phyloP scores from a whole-genome alignment of 2,113 vertebrate genomes.

The Hippolais icterina region DNA sequence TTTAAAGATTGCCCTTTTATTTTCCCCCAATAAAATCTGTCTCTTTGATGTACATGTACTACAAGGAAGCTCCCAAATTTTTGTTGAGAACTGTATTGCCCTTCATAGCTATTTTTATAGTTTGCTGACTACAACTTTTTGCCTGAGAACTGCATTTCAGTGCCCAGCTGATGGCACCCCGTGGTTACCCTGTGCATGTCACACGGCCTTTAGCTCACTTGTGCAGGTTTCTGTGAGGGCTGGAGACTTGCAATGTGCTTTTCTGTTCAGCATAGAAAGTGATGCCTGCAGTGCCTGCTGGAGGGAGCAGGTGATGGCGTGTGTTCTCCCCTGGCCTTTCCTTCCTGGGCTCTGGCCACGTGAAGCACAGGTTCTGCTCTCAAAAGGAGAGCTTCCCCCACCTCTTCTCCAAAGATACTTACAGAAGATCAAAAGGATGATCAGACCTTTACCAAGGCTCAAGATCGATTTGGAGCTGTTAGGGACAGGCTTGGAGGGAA shows the following conservation, averaged over 20 bases:
- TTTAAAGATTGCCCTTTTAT: background rate
- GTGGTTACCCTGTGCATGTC: background rate
- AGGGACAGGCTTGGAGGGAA: background rate
- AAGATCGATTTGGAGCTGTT: background rate
- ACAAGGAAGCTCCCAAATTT: background rate
- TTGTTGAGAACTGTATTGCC: background rate
- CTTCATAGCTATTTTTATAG: background rate
- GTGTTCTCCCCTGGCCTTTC: background rate
- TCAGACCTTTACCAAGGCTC: background rate
- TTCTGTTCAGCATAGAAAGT: background rate
- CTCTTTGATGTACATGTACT: background rate
- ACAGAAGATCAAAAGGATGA: background rate
- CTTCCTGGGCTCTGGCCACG: background rate
- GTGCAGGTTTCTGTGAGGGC: background rate
- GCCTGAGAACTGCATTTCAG: background rate
- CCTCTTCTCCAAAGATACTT: background rate
- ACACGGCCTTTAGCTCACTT: rapidly evolving
- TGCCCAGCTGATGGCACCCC: background rate
- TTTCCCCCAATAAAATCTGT: rapidly evolving
- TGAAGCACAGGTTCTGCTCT: background rate
- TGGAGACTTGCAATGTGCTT: background rate
- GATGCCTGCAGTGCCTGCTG: background rate
- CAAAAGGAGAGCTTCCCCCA: background rate
- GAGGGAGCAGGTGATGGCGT: background rate
- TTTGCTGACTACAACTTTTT: background rate